Base-by-base conservation (phyloP, 2,113 vertebrate species). In the Phylloscopus trochilus region DNA sequence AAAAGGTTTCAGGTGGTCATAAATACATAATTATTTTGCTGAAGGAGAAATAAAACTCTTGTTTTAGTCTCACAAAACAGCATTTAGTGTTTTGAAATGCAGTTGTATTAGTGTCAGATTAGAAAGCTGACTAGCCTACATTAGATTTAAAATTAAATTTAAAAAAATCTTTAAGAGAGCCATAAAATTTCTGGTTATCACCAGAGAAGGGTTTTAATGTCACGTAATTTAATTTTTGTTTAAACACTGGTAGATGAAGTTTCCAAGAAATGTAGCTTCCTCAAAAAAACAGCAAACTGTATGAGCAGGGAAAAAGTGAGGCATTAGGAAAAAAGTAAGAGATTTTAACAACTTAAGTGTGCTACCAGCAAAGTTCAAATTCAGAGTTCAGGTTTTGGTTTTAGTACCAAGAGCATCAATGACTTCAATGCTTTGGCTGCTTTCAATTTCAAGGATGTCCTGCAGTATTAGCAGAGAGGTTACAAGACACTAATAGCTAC, bases 61-160 rank as follows among this genome's bases (percentile, higher is more conserved):
- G 77, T 73, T 96, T 82, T 83, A 67, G 63, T 91, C 85, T 83
- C 85, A 64, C 70, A 70, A 77, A 43, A 68, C n/a, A 94, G 83
- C 64, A 66, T 76, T 81, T 97, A 97, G 96, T 97, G 94, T 96
- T 96, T 69, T 95, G 77, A 95, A 84, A 68, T 74, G 44, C 53
- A 49, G 52, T 56, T 73, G 64, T 75, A 69, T 30, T 89, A 96
- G 89, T 93, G 85, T 93, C 67, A 77, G 47, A 78, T 79, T 62
- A 83, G 30, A 83, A 94, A 92, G 78, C 70, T 80, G 87, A 92
- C 73, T 81, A 82, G 59, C 66, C 60, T 77, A 63, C 37, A 22
- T 37, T 83, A 84, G 68, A 23, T 35, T 77, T 47, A 33, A 73
- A 83, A 73, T 53, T 41, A 83, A 56, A 41, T 41, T 49, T 62